Evolutionary conservation across 2,113 vertebrate species (phyloP).

Genomic region (Hippopotamus amphibius): DNA sequence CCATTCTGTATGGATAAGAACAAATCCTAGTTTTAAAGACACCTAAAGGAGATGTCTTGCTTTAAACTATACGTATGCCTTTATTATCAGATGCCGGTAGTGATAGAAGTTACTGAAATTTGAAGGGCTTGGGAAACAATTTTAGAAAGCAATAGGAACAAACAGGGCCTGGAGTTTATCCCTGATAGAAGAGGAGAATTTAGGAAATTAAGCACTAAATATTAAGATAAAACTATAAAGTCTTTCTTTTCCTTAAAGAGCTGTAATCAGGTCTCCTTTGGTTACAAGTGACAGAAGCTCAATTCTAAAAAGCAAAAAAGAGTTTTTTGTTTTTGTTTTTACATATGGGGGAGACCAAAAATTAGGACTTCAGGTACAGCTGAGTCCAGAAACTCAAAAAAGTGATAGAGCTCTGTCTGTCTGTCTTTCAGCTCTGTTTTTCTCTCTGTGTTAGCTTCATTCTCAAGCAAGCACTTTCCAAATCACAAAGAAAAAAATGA

Average conservation of each 20-base stretch:
- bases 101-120: not conserved
- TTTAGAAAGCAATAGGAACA: not conserved
- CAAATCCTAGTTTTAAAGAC: slow-evolving; percentile 28
- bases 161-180: not conserved
- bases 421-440: not conserved
- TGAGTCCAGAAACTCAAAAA: not conserved
- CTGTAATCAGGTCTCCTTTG: not conserved
- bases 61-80: not conserved
- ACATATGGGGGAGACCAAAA: not conserved
- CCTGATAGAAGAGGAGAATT: not conserved
- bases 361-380: not conserved
- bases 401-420: not conserved
- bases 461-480: not conserved
- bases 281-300: not conserved
- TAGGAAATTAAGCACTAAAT: not conserved
- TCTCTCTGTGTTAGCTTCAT: not conserved
- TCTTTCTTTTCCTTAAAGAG: not conserved
- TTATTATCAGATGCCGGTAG: not conserved
- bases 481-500: not conserved
- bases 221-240: not conserved
- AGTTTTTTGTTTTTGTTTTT: not conserved
- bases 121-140: not conserved
- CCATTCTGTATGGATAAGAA: not conserved
- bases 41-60: not conserved
- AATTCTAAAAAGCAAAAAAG: not conserved